Evolutionary conservation across 2,113 vertebrate genomes (phyloP).

Genomic region (Periophthalmus modestus): DNA sequence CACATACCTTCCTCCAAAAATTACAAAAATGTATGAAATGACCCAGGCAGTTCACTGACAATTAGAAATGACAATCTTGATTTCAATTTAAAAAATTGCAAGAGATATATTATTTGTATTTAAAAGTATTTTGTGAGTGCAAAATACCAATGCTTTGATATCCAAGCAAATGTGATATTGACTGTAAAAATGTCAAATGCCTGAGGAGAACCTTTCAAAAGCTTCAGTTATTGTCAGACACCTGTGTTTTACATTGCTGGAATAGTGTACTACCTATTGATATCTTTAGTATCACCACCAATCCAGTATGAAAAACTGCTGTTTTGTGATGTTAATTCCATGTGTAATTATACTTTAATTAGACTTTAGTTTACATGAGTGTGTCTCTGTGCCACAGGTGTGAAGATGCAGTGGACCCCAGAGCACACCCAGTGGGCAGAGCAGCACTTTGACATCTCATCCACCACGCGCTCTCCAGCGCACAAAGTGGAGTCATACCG

Average conservation of each 20-base stretch:
- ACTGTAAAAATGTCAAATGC: too few relatives aligned
- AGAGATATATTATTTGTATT: too few relatives aligned
- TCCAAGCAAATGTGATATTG: too few relatives aligned
- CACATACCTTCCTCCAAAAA: too few relatives aligned
- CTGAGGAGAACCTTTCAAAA: not conserved
- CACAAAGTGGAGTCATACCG: constrained; percentile 98
- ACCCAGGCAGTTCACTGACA: too few relatives aligned
- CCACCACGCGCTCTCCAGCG: constrained; percentile 94
- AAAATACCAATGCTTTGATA: too few relatives aligned
- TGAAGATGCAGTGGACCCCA: constrained; percentile 99
- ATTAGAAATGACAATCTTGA: too few relatives aligned
- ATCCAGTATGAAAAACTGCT: not conserved
- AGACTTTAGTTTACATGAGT: constrained; percentile 36
- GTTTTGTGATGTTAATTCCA: not conserved
- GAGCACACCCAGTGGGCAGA: constrained; percentile 99
- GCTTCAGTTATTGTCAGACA: not conserved
- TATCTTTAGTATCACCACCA: not conserved
- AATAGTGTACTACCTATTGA: not conserved
- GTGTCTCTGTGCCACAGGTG: constrained; percentile 81
- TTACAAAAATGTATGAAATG: too few relatives aligned
- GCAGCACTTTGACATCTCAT: constrained; percentile 99
- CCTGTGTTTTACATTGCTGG: not conserved
- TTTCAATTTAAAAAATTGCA: too few relatives aligned
- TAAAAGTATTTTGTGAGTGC: too few relatives aligned
- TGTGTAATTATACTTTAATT: constrained; percentile 12